Percentiles rank a stretch among this genome's conserved stretches.
phyloP scores from a whole-genome alignment of 1,140 invertebrate species.

The Grapholita molesta region DNA sequence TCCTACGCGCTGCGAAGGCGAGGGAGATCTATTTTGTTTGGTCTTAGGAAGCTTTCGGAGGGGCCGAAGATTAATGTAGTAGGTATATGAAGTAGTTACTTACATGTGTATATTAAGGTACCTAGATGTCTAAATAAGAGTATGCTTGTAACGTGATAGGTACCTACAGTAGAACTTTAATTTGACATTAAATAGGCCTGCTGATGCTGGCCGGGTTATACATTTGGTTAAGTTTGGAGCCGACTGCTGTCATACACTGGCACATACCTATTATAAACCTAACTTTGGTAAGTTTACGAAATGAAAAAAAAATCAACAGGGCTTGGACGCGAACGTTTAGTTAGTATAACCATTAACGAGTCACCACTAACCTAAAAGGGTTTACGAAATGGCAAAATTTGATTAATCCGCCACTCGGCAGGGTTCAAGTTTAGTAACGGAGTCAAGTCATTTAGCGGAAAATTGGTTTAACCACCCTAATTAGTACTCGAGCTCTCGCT shows the following conservation, averaged over 20 bases:
- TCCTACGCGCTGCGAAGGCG: not conserved
- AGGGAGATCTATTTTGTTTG: not conserved
- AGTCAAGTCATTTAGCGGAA: slow-evolving; percentile 9
- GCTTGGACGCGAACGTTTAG: no score
- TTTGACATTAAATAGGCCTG: no score
- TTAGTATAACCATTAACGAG: no score
- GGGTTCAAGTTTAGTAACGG: slow-evolving; percentile 21
- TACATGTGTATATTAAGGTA: not conserved
- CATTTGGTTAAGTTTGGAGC: no score
- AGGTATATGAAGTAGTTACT: not conserved
- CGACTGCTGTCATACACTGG: no score
- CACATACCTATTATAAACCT: no score
- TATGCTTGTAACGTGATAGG: not conserved
- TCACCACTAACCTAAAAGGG: not conserved
- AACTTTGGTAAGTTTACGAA: no score
- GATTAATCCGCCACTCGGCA: slow-evolving; percentile 33
- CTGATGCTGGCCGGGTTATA: no score
- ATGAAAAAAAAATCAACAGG: no score
- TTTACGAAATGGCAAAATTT: slow-evolving; percentile 21
- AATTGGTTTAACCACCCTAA: slow-evolving; percentile 13
- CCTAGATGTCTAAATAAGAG: not conserved
- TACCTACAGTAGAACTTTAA: no score
- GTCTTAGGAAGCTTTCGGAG: not conserved
- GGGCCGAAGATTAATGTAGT: slow-evolving; percentile 8
- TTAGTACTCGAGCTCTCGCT: slow-evolving; percentile 4